Percentiles rank a stretch among this genome's conserved stretches.
Conservation (phyloP, 2,797 vertebrate species). For the Syncerus caffer region DNA sequence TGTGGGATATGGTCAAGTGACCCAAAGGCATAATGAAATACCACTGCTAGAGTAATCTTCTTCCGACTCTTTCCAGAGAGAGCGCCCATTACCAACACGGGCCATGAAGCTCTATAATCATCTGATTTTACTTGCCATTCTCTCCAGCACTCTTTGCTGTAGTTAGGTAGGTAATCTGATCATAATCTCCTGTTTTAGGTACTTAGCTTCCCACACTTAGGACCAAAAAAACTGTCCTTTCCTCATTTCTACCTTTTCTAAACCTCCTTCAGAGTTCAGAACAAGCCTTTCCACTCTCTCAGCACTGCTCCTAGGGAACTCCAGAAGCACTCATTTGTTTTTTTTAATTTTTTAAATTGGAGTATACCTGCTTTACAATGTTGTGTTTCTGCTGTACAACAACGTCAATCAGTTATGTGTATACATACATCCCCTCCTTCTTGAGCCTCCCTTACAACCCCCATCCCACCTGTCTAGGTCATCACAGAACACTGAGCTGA, state of each 20-base stretch:
- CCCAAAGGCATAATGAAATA: not conserved
- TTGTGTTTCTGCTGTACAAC: not conserved
- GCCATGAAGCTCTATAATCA: not conserved
- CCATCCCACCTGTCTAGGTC: not conserved
- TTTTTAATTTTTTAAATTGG: not conserved
- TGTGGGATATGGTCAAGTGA: not conserved
- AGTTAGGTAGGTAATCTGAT: not conserved
- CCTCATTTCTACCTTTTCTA: not conserved
- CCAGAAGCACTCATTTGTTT: not conserved
- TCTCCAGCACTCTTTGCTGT: not conserved
- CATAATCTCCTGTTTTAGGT: not conserved
- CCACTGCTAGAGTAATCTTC: not conserved
- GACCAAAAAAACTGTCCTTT: not conserved
- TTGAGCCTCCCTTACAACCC: not conserved
- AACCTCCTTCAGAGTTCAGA: not conserved
- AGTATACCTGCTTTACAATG: not conserved
- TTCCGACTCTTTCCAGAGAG: not conserved
- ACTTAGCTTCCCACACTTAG: not conserved
- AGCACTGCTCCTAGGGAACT: not conserved
- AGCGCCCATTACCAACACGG: not conserved
- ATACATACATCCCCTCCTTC: not conserved
- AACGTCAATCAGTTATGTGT: not conserved
- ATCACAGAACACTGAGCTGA: not conserved
- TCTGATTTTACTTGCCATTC: not conserved
- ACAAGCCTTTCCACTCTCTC: not conserved